These are phyloP conservation scores for Oscheius sp. DNA, from an alignment of 2,888 invertebrate species.

Conservation along the genomic window DNA sequence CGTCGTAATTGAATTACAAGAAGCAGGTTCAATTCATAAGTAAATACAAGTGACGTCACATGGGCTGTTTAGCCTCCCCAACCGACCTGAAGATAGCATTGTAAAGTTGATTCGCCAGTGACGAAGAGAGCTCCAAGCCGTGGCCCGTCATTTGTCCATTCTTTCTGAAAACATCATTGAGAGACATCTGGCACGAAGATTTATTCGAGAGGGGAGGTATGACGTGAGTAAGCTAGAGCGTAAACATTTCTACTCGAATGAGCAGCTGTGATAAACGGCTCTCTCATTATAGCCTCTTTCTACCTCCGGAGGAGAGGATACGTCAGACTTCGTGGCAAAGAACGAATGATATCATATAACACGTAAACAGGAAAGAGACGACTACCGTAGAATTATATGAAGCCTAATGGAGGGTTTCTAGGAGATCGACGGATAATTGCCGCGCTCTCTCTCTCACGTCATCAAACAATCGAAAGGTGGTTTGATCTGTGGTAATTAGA, in stretches of 20 bases:
- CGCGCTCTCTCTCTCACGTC: conserved; percentile 5
- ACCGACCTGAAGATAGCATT: conserved; percentile 22
- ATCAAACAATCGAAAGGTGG: neutral
- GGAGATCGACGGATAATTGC: conserved; percentile 20
- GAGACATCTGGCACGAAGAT: neutral
- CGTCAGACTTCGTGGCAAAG: neutral
- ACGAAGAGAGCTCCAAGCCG: conserved; percentile 5
- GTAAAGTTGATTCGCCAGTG: conserved; percentile 22
- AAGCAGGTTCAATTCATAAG: neutral
- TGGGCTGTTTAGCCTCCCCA: neutral
- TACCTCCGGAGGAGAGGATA: neutral
- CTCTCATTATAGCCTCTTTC: too few species aligned
- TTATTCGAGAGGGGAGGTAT: neutral
- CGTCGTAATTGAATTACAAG: conserved; percentile 2
- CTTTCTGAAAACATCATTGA: neutral
- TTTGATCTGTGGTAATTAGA: neutral
- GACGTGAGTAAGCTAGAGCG: neutral
- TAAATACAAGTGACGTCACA: neutral
- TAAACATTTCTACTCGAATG: neutral
- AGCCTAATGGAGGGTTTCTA: conserved; percentile 6
- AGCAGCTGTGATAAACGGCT: neutral
- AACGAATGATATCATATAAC: conserved; percentile 9
- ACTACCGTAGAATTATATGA: neutral
- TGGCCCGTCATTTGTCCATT: conserved; percentile 16
- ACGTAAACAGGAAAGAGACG: neutral